These are phyloP conservation scores for Synanceia verrucosa DNA, from an alignment of 2,797 vertebrate species.

Conservation along the genomic window DNA sequence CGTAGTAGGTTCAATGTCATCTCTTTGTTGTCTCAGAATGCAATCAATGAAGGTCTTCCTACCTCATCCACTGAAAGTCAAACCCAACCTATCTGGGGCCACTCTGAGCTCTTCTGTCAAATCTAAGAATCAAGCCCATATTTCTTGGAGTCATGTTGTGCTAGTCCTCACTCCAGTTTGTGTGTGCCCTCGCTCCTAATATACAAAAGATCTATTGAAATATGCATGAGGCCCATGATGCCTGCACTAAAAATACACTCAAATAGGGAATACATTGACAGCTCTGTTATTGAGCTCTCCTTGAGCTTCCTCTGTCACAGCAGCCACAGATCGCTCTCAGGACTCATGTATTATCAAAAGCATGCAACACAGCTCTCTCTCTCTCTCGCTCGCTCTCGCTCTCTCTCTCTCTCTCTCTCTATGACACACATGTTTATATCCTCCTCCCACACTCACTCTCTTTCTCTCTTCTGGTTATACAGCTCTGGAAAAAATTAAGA, in stretches of 20 bases:
- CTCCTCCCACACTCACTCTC: neutral
- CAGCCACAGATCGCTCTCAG: constrained; percentile 73
- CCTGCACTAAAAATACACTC: constrained; percentile 89
- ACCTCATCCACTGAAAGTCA: constrained; percentile 85
- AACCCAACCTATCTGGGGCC: constrained; percentile 78
- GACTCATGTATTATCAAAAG: constrained; percentile 77
- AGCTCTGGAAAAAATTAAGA: too few species aligned
- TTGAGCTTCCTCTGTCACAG: constrained; percentile 83
- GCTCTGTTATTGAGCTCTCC: constrained; percentile 89
- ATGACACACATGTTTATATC: constrained; percentile 24
- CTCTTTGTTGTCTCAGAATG: constrained; percentile 83
- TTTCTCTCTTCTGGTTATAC: neutral
- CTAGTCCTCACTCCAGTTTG: constrained; percentile 81
- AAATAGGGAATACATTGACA: constrained; percentile 90
- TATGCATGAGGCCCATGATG: constrained; percentile 88
- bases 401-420: constrained; percentile 10
- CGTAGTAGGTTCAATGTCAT: constrained; percentile 81
- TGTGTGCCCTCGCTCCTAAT: constrained; percentile 83
- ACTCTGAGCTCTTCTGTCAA: constrained; percentile 85
- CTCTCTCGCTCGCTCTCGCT: neutral
- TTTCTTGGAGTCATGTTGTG: constrained; percentile 87
- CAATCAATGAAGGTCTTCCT: constrained; percentile 85
- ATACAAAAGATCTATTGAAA: constrained; percentile 89
- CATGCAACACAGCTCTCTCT: constrained; percentile 50
- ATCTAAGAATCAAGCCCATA: constrained; percentile 85